These are phyloP conservation scores for Lomographa bimaculata DNA, from an alignment of 2,888 invertebrate genomes.

Conservation along the genomic window DNA sequence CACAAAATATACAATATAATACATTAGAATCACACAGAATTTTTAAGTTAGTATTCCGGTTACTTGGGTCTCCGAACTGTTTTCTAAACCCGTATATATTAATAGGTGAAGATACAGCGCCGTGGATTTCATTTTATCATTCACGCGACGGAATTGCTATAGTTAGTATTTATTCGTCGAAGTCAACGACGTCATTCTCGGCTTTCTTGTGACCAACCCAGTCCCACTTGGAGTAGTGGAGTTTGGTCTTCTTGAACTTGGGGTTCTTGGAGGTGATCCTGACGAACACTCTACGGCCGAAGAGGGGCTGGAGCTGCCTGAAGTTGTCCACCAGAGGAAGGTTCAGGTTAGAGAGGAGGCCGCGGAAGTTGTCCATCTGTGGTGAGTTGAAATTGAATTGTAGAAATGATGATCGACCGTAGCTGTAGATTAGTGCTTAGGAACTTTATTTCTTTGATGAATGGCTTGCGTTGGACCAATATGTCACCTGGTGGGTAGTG, in stretches of 20 bases:
- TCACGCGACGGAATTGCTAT: no score
- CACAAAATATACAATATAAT: slow-evolving; percentile 47
- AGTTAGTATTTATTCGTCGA: slow-evolving; percentile 63
- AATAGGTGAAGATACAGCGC: no score
- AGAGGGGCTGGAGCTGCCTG: slow-evolving; percentile 86
- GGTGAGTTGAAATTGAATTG: slow-evolving; percentile 19
- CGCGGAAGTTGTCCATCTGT: slow-evolving; percentile 86
- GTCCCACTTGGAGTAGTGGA: slow-evolving; percentile 86
- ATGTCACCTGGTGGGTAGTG: no score
- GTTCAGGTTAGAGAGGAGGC: slow-evolving; percentile 85
- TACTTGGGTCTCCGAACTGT: no score
- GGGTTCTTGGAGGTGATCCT: slow-evolving; percentile 83
- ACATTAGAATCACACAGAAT: slow-evolving; percentile 55
- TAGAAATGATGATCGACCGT: no score
- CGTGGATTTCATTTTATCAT: no score
- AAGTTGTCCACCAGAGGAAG: slow-evolving; percentile 88
- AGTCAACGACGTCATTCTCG: slow-evolving; percentile 74
- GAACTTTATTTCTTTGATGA: no score
- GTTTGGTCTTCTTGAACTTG: slow-evolving; percentile 82
- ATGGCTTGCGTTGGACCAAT: no score
- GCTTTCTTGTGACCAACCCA: slow-evolving; percentile 83
- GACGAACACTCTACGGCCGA: slow-evolving; percentile 86
- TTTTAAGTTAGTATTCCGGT: no score
- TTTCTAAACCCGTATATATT: no score
- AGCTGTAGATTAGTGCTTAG: no score